Base-by-base conservation (phyloP, 2,888 invertebrate genomes). In the Leuctra nigra region DNA sequence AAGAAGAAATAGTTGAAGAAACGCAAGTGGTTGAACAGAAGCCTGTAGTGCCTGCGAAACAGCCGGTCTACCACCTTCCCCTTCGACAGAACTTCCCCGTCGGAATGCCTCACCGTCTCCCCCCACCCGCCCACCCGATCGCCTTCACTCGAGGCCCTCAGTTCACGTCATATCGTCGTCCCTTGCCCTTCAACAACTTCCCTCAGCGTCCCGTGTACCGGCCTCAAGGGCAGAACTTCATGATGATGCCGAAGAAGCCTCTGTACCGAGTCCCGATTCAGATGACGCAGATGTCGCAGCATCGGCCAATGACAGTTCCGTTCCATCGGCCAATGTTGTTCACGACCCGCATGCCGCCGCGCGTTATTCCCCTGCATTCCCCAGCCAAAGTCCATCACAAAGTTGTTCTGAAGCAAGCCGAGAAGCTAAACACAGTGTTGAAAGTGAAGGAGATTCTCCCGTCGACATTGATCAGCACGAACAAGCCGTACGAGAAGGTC, bases 401-500 rank as follows among this genome's bases (percentile, higher is more conserved):
- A 44, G 54, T 24, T 20, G 39, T 39, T 53, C 59, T 16, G 48
- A 50, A 16, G 14, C 46, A 18, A 57, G 64, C 13, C 67, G 58
- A 23, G 55, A 39, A 46, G 53, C 57, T 18, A 60, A 61, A 39
- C 18, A 57, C 16, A 59, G 61, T 22, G 54, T 57, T 7, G 41
- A 52, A 36, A 36, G 52, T 23, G 60, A 63, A 60, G 41, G 24
- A 13, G 36, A 33, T 50, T 18, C 18, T 33, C 9, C 50, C 50
- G 2, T 50, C 50, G 4, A 50, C 50, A 20, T 14, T 35, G 1
- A 50, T 35, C 33, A 50, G 36, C 35, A 35, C 35, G 9, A 50
- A 50, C 20, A 33, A 33, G 36, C 50, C 50, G 22, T 3, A 9
- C 11, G 18, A 22, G 25, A 22, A 53, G 29, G n/a, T 53, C 74